phyloP scores from a whole-genome alignment of 2,888 invertebrate species.

The Oligia strigilis region DNA sequence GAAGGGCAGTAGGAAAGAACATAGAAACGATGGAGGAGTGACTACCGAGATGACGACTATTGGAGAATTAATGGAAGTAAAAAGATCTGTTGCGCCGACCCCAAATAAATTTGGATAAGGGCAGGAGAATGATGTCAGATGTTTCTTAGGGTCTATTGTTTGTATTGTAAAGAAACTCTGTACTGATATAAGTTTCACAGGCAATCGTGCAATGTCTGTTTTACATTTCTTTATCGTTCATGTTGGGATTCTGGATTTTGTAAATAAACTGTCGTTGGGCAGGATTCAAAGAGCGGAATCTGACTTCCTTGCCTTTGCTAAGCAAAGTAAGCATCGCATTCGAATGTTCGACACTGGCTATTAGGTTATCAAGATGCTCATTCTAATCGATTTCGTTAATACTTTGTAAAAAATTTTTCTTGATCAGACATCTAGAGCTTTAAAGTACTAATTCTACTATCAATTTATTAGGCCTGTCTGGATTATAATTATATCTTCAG shows the following conservation, averaged over 20 bases:
- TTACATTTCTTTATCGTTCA: background rate
- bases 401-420: background rate
- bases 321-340: background rate
- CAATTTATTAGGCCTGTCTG: background rate
- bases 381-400: background rate
- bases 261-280: no score
- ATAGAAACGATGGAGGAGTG: no score
- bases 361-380: background rate
- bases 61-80: no score
- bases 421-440: background rate
- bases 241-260: background rate
- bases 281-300: no score
- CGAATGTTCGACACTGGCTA: no score
- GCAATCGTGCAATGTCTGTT: background rate
- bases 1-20: no score
- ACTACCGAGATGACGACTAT: no score
- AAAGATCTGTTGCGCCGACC: no score
- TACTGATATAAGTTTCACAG: background rate
- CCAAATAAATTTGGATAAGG: no score
- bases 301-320: background rate
- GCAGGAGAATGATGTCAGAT: no score
- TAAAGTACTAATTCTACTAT: background rate
- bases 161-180: background rate
- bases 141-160: background rate
- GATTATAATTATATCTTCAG: background rate